Conservation (phyloP, 1,140 invertebrate genomes). For the Teleogryllus occipitalis region DNA sequence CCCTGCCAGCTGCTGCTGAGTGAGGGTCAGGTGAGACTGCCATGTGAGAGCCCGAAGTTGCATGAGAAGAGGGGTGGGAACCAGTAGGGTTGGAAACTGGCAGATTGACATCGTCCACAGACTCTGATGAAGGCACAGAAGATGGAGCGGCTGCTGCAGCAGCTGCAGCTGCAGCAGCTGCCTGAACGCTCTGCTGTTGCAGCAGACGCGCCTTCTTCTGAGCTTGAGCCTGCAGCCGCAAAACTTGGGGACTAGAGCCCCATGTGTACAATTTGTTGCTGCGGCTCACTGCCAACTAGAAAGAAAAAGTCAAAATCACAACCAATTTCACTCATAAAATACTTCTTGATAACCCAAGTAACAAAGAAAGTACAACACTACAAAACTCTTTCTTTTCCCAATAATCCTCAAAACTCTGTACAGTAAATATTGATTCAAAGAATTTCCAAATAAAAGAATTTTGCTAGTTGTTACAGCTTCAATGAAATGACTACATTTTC, state of each 20-base stretch:
- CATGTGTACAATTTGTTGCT: slow-evolving; percentile 63
- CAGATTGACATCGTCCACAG: background rate
- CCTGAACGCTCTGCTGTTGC: slow-evolving; percentile 34
- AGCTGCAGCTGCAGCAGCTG: background rate
- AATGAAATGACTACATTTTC: no score
- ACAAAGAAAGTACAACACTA: no score
- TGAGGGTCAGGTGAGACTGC: background rate
- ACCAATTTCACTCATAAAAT: background rate
- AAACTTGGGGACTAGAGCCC: slow-evolving; percentile 69
- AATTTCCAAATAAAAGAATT: no score
- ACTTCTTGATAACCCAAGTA: no score
- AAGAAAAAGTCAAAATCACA: slow-evolving; percentile 13
- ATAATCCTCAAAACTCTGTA: no score
- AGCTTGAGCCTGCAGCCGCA: slow-evolving; percentile 57
- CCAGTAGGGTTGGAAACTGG: background rate
- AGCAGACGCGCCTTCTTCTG: slow-evolving; percentile 47
- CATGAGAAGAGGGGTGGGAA: background rate
- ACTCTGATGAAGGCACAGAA: background rate
- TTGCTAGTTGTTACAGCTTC: no score
- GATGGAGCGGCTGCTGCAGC: background rate
- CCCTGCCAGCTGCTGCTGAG: background rate
- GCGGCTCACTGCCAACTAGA: slow-evolving; percentile 57
- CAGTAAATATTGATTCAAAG: no score
- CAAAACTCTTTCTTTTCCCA: no score
- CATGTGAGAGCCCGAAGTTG: background rate